Evolutionary conservation across 2,113 vertebrate species (phyloP).

Genomic region (Ranitomeya imitator): DNA sequence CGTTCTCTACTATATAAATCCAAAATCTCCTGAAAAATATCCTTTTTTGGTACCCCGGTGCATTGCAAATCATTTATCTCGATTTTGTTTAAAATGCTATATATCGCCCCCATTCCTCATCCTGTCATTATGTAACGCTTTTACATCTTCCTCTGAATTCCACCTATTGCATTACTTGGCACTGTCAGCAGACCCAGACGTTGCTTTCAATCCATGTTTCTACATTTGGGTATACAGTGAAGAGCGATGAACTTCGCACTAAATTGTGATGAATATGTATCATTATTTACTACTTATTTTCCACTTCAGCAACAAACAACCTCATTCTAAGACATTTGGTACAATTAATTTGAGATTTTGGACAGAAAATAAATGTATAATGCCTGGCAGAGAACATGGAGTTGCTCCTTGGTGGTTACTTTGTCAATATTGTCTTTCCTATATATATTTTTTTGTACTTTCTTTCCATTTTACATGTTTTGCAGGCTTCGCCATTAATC

Average conservation of each 20-base stretch:
- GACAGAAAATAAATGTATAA: background rate
- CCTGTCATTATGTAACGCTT: constrained; percentile 41
- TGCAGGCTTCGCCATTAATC: constrained; percentile 6
- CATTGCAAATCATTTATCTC: constrained; percentile 35
- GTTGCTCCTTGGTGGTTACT: constrained; percentile 33
- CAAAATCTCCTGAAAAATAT: constrained; percentile 19
- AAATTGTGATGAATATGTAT: constrained; percentile 48
- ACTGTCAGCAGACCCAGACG: constrained; percentile 20
- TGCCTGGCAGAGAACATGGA: background rate
- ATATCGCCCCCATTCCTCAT: constrained; percentile 36
- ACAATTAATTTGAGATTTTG: constrained; percentile 30
- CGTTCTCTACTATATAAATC: background rate
- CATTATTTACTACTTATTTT: constrained; percentile 50
- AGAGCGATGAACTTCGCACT: constrained; percentile 30
- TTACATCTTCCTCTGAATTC: constrained; percentile 46
- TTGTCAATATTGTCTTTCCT: constrained; percentile 11
- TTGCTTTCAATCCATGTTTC: constrained; percentile 31
- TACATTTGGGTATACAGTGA: constrained; percentile 20
- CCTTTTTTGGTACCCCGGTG: constrained; percentile 45
- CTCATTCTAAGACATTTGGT: constrained; percentile 11
- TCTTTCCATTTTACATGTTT: constrained; percentile 2
- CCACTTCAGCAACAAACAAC: background rate
- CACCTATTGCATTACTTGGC: constrained; percentile 53
- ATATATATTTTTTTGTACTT: background rate
- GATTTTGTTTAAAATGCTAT: constrained; percentile 23